A percentile compares a stretch with the other conserved stretches of the same genome.
Evolutionary conservation across 2,888 invertebrate genomes (phyloP).

Genomic region (Erannis defoliaria): DNA sequence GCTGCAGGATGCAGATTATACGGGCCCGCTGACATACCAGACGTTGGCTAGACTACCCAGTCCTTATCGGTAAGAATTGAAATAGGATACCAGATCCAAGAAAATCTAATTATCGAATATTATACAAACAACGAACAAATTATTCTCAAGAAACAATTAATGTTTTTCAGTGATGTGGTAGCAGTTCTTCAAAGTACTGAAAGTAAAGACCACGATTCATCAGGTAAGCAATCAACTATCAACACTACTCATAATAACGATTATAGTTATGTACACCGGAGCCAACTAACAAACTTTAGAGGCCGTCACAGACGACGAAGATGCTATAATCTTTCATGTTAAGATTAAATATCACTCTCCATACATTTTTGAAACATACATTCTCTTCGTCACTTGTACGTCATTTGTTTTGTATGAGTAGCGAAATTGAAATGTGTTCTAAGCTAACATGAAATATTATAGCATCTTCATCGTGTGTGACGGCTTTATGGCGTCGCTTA

Average conservation of each 20-base stretch:
- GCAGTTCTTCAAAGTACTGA: slow-evolving; percentile 90
- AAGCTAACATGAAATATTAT: too few relatives aligned
- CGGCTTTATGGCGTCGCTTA: too few relatives aligned
- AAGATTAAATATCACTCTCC: too few relatives aligned
- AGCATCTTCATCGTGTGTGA: too few relatives aligned
- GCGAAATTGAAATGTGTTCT: too few relatives aligned
- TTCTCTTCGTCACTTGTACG: too few relatives aligned
- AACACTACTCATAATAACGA: not conserved
- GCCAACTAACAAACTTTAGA: too few relatives aligned
- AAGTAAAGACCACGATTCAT: slow-evolving; percentile 85
- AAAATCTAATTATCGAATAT: not conserved
- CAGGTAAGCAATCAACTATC: slow-evolving; percentile 60
- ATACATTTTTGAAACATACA: too few relatives aligned
- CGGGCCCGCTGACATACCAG: slow-evolving; percentile 94
- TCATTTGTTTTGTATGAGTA: too few relatives aligned
- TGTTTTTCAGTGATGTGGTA: slow-evolving; percentile 87
- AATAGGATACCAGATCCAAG: not conserved
- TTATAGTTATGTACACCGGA: too few relatives aligned
- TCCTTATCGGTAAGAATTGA: slow-evolving; percentile 88
- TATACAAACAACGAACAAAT: not conserved
- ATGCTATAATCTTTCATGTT: too few relatives aligned
- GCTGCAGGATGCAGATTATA: slow-evolving; percentile 92
- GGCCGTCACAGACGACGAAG: too few relatives aligned
- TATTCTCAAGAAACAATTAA: not conserved
- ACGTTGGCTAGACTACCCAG: slow-evolving; percentile 93